These are phyloP conservation scores for Brachypteracias leptosomus DNA, from an alignment of 2,113 vertebrate genomes.

Conservation along the genomic window DNA sequence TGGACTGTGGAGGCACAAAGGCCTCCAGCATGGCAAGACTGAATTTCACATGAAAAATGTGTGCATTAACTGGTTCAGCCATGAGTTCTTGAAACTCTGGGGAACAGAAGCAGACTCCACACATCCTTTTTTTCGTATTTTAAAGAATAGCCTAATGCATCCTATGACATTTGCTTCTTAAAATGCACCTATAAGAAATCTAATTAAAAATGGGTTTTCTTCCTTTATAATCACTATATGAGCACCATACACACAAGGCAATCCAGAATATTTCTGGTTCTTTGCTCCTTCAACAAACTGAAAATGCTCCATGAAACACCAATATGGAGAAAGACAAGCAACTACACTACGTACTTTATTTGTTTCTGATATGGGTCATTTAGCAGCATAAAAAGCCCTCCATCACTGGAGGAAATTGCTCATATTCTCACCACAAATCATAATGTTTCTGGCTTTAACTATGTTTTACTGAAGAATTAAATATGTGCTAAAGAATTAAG, in stretches of 20 bases:
- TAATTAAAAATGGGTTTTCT: not conserved
- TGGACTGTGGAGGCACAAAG: not conserved
- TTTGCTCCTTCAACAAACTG: not conserved
- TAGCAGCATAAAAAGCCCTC: not conserved
- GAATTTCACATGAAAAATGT: not conserved
- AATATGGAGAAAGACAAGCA: not conserved
- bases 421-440: not conserved
- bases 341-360: not conserved
- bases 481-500: not conserved
- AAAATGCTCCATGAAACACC: not conserved
- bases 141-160: not conserved
- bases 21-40: accelerated
- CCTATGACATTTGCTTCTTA: not conserved
- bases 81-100: not conserved
- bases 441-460: not conserved
- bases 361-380: not conserved
- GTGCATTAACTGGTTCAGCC: not conserved
- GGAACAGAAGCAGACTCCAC: not conserved
- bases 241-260: not conserved
- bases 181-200: not conserved
- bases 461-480: not conserved
- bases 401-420: not conserved
- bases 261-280: not conserved
- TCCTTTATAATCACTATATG: not conserved
- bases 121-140: not conserved